phyloP scores from a whole-genome alignment of 2,797 vertebrate genomes.

The Pipistrellus pipistrellus region DNA sequence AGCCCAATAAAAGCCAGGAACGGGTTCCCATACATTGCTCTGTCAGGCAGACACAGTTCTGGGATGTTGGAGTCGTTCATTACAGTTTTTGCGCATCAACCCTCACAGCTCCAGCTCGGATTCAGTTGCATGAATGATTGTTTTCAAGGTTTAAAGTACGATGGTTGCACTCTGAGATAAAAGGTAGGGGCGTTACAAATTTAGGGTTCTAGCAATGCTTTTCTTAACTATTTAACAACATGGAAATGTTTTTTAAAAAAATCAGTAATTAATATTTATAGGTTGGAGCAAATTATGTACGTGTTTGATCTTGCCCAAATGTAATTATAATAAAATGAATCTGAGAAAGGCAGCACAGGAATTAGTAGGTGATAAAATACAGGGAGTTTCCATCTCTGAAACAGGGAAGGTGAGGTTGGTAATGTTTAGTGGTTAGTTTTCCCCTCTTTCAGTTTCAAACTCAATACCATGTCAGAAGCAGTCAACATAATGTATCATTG shows the following conservation, averaged over 20 bases:
- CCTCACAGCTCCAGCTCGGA: slow-evolving; percentile 18
- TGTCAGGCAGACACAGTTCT: slow-evolving; percentile 60
- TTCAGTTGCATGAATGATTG: slow-evolving; percentile 22
- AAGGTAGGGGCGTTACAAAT: neutral
- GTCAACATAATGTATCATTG: slow-evolving; percentile 51
- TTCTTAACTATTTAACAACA: slow-evolving; percentile 45
- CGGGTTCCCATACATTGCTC: slow-evolving; percentile 49
- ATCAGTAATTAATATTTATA: neutral
- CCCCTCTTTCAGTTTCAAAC: slow-evolving; percentile 20
- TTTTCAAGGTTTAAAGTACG: slow-evolving; percentile 57
- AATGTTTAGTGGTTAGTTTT: slow-evolving; percentile 15
- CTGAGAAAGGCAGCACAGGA: neutral
- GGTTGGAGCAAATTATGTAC: slow-evolving; percentile 9
- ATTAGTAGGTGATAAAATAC: slow-evolving; percentile 24
- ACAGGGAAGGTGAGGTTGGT: neutral
- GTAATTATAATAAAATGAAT: slow-evolving; percentile 48
- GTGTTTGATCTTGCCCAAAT: slow-evolving; percentile 55
- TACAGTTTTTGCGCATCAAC: slow-evolving; percentile 62
- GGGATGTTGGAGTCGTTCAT: slow-evolving; percentile 44
- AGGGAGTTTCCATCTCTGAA: slow-evolving; percentile 35
- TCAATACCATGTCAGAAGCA: slow-evolving; percentile 47
- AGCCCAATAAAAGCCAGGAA: slow-evolving; percentile 58
- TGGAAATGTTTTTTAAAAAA: neutral
- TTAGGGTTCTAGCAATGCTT: slow-evolving; percentile 57
- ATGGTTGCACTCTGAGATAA: slow-evolving; percentile 2